Evolutionary conservation across 1,140 invertebrate species (phyloP).

Genomic region (Aricia agestis): DNA sequence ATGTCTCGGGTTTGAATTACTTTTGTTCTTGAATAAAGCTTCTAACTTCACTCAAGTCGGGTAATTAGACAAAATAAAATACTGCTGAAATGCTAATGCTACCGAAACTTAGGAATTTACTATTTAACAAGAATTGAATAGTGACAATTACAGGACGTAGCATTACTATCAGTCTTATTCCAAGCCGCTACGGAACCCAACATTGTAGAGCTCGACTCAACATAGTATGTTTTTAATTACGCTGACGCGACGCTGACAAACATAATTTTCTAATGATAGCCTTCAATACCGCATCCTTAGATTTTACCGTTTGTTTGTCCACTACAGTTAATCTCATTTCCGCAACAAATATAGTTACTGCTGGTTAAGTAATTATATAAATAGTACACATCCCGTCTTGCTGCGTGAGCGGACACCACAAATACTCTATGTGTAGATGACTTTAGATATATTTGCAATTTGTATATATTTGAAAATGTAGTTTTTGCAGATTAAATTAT

Average conservation of each 20-base stretch:
- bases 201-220: not conserved
- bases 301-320: slow-evolving; percentile 36
- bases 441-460: slow-evolving; percentile 1
- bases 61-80: too few relatives aligned
- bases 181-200: not conserved
- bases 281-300: slow-evolving; percentile 29
- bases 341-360: slow-evolving; percentile 21
- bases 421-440: not conserved
- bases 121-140: too few relatives aligned
- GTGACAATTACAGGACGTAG: too few relatives aligned
- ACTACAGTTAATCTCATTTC: slow-evolving; percentile 30
- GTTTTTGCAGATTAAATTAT: not conserved
- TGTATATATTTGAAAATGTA: not conserved
- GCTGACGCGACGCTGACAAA: slow-evolving; percentile 32
- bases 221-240: not conserved
- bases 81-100: too few relatives aligned
- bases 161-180: not conserved
- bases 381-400: slow-evolving; percentile 5
- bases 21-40: too few relatives aligned
- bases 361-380: slow-evolving; percentile 7
- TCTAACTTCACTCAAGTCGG: too few relatives aligned
- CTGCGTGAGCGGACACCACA: not conserved
- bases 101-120: too few relatives aligned
- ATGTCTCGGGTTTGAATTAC: too few relatives aligned
- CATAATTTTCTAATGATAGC: slow-evolving; percentile 38